Conservation (phyloP, 2,888 invertebrate genomes). For the Thymelicus sylvestris region DNA sequence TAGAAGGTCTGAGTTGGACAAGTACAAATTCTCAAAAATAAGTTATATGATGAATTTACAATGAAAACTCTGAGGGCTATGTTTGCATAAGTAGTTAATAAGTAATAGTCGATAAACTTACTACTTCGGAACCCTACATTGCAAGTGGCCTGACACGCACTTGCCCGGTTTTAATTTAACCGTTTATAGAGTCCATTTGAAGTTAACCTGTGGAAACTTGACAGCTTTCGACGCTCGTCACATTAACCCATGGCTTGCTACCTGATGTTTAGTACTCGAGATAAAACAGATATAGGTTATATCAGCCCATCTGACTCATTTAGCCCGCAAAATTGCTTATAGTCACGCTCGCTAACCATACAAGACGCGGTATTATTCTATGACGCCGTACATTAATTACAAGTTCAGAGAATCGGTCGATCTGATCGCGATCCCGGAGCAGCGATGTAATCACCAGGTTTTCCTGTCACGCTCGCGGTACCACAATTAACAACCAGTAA, state of each 20-base stretch:
- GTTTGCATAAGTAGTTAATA: too few species aligned
- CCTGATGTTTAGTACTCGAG: not conserved
- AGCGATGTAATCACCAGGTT: conserved; percentile 65
- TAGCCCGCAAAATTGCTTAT: conserved; percentile 22
- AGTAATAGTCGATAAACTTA: too few species aligned
- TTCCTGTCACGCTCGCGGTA: conserved; percentile 72
- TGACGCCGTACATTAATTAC: conserved; percentile 54
- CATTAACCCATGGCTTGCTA: not conserved
- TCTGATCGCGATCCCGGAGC: conserved; percentile 62
- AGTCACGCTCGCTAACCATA: conserved; percentile 35
- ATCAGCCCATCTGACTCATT: conserved; percentile 1
- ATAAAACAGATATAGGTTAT: conserved; percentile 1
- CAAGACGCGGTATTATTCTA: conserved; percentile 38
- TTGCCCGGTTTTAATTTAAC: not conserved
- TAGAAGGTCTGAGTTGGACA: too few species aligned
- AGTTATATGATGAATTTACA: too few species aligned
- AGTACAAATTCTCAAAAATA: too few species aligned
- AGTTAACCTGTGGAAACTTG: not conserved
- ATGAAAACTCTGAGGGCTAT: too few species aligned
- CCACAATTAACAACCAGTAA: conserved; percentile 54
- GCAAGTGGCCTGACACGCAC: too few species aligned
- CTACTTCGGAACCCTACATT: too few species aligned
- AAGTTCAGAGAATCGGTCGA: conserved; percentile 60
- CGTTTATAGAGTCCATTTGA: not conserved
- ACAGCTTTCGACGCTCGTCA: not conserved